Conservation (phyloP, 2,113 vertebrate species). For the Tychaedon coryphoeus region DNA sequence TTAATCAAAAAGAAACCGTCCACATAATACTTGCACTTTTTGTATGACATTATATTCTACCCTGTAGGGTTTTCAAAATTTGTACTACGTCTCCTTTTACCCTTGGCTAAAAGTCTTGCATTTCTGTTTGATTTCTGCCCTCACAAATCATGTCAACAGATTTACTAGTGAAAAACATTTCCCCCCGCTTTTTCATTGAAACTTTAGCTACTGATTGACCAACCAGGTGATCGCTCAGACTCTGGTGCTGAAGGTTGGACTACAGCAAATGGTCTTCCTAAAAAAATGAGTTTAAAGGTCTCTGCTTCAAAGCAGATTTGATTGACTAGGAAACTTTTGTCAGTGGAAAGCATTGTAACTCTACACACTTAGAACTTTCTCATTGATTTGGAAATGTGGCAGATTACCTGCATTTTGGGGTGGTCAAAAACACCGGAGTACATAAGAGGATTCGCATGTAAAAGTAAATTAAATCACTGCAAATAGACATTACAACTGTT, state of each 20-base stretch:
- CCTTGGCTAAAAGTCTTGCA: background rate
- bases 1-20: background rate
- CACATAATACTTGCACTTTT: background rate
- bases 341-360: background rate
- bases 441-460: background rate
- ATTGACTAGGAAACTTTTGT: background rate
- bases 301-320: background rate
- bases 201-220: background rate
- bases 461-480: background rate
- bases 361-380: background rate
- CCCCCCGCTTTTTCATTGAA: background rate
- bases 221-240: background rate
- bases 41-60: background rate
- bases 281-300: background rate
- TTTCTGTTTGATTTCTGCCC: background rate
- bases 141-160: background rate
- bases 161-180: background rate
- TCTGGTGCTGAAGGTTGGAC: background rate
- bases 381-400: background rate
- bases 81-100: background rate
- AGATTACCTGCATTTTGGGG: background rate
- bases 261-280: background rate
- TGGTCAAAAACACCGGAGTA: background rate
- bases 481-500: background rate
- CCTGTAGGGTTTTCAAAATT: background rate